Percentiles rank a stretch among this genome's conserved stretches.
Evolutionary conservation across 2,113 vertebrate genomes (phyloP).

Genomic region (Poeciliopsis prolifica): DNA sequence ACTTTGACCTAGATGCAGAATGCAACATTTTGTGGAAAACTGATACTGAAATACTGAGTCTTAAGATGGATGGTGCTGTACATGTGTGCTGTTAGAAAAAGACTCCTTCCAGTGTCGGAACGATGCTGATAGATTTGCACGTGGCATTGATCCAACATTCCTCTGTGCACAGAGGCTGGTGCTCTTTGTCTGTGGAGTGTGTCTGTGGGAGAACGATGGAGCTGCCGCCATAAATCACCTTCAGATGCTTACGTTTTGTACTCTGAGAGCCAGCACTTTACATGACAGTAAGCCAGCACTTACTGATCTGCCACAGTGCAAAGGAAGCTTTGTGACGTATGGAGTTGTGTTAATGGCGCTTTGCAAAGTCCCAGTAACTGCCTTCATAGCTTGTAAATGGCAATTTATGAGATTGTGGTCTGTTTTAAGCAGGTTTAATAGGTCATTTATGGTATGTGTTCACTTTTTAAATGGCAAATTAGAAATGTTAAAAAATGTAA

Average conservation of each 20-base stretch:
- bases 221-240: slow-evolving; percentile 40
- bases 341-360: not conserved
- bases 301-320: slow-evolving; percentile 8
- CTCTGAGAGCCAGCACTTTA: not conserved
- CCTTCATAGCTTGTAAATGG: not conserved
- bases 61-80: not conserved
- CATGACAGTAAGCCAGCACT: slow-evolving; percentile 4
- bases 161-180: slow-evolving; percentile 9
- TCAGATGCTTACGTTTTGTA: slow-evolving; percentile 28
- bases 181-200: slow-evolving; percentile 39
- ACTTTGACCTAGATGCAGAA: not conserved
- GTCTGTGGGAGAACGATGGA: slow-evolving; percentile 7
- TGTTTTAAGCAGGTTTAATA: not conserved
- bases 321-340: not conserved
- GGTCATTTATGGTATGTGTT: not conserved
- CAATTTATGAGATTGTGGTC: not conserved
- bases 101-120: slow-evolving; percentile 14
- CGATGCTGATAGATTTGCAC: slow-evolving; percentile 31
- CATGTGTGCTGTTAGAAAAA: not conserved
- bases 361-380: no score
- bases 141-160: slow-evolving; percentile 49
- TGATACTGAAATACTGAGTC: not conserved
- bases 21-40: not conserved
- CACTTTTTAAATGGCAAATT: not conserved
- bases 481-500: not conserved